Evolutionary conservation across 2,797 vertebrate species (phyloP), one percentile per base, ranked within the genome.

Genomic region (Scleropages formosus): DNA sequence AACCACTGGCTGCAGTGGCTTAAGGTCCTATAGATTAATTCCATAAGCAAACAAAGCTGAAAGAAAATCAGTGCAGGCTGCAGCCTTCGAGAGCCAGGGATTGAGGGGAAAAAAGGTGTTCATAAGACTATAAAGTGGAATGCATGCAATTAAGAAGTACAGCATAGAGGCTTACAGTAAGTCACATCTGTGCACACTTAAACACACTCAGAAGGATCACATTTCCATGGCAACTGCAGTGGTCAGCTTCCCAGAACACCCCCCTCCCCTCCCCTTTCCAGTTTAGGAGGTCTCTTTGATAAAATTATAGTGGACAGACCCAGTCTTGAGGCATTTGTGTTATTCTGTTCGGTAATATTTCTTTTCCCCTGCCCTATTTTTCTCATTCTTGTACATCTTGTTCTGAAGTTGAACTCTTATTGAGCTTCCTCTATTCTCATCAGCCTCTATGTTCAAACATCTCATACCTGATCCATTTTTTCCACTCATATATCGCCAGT

Each of bases 161-260:
- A 39, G n/a, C n/a, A n/a, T n/a, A n/a, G 31, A 39, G 31, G 31
- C 39, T 39, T 39, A 39, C 39, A 31, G 31, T 39, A 39, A 39
- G 39, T 39, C 58, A 70, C 18, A 60, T 26, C 46, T n/a, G 22
- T 51, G 59, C 74, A 75, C 27, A 68, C 51, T 24, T 26, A 58
- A 53, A 72, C 26, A n/a, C 51, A 72, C 49, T 56, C 49, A 31
- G 49, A 27, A 69, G 58, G 77, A 20, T 73, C 64, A 65, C 68
- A 79, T 87, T 72, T 63, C 82, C 80, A 85, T 85, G 82, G 78
- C 47, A 84, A 83, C 82, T 1, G 63, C 64, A 27, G 72, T 75
- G 58, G 76, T 74, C 78, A 76, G 77, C 63, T 75, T 78, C 72
- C 53, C 53, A 56, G 53, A 18, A n/a, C n/a, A n/a, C n/a, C 31